Conservation (phyloP, 2,888 invertebrate genomes). For the Leptopterna dolabrata region DNA sequence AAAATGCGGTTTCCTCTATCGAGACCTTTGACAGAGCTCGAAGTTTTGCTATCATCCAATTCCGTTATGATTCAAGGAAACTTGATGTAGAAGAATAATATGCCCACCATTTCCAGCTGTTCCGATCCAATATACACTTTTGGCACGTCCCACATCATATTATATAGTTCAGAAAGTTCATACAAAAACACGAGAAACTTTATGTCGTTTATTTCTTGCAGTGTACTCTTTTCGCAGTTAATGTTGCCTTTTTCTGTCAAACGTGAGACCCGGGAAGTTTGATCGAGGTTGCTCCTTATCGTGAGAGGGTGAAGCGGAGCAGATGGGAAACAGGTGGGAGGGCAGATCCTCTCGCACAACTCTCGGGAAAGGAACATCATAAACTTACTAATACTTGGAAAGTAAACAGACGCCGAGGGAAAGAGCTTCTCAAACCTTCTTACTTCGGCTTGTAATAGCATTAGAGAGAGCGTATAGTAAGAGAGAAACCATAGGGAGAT, state of each 20-base stretch:
- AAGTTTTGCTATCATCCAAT: no score
- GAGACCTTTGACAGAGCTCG: no score
- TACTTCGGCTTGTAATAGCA: constrained; percentile 37
- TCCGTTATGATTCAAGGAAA: no score
- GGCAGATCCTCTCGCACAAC: not conserved
- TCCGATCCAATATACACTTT: no score
- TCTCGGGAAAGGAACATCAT: constrained; percentile 23
- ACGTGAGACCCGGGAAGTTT: not conserved
- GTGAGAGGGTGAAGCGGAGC: not conserved
- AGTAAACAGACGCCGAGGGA: constrained; percentile 19
- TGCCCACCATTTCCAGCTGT: no score
- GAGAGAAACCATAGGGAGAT: constrained; percentile 1
- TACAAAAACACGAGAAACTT: not conserved
- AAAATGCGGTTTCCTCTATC: no score
- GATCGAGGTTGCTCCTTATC: not conserved
- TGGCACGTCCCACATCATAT: not conserved
- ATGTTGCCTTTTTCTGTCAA: not conserved
- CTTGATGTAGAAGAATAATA: no score
- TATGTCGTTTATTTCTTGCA: not conserved
- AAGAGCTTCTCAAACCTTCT: constrained; percentile 30
- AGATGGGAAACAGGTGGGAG: not conserved
- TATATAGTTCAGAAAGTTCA: not conserved
- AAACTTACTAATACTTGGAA: constrained; percentile 42
- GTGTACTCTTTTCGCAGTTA: not conserved
- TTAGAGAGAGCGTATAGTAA: not conserved